phyloP scores from a whole-genome alignment of 2,113 vertebrate species.

The Phrynocephalus versicolor region DNA sequence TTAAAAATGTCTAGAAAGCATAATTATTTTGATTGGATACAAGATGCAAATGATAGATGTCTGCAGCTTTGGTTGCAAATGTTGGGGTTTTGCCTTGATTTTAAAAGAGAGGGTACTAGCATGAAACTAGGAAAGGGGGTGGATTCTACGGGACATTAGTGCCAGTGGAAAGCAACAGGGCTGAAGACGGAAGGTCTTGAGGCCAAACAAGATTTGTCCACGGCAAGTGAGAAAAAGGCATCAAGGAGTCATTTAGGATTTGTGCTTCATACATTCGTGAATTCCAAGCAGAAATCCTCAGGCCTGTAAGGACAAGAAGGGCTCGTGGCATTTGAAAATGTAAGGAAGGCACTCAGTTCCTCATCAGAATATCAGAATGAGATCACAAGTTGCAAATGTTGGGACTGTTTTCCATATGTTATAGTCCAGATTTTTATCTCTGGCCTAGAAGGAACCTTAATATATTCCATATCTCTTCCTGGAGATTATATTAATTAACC shows the following conservation, averaged over 20 bases:
- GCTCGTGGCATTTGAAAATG: neutral
- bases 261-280: neutral
- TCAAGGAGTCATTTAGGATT: neutral
- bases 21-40: conserved; percentile 13
- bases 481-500: neutral
- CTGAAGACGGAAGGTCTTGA: neutral
- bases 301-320: neutral
- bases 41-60: neutral
- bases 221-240: neutral
- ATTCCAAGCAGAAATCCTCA: neutral
- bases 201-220: neutral
- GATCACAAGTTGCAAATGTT: neutral
- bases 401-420: neutral
- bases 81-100: neutral
- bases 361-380: neutral
- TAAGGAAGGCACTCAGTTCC: neutral
- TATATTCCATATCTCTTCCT: neutral
- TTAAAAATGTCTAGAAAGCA: conserved; percentile 20
- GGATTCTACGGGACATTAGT: neutral
- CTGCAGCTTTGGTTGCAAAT: neutral
- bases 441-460: neutral
- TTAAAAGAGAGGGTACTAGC: neutral
- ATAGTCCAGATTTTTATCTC: neutral
- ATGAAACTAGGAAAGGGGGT: neutral
- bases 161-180: neutral